phyloP scores from a whole-genome alignment of 2,797 vertebrate genomes.

The Chaunax sp. region DNA sequence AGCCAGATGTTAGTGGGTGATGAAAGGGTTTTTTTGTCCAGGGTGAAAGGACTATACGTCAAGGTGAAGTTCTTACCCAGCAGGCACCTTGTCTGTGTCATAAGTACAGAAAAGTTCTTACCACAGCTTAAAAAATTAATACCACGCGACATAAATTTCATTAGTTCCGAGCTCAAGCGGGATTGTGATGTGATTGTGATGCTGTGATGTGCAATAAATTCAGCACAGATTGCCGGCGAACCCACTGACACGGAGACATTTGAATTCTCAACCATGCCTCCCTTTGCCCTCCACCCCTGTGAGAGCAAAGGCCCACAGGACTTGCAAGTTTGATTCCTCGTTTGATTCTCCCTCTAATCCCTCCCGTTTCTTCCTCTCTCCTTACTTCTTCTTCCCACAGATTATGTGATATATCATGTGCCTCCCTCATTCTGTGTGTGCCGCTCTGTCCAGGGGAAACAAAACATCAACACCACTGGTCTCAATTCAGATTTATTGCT shows the following conservation, averaged over 20 bases:
- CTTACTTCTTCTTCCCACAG: constrained; percentile 41
- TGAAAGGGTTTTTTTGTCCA: neutral
- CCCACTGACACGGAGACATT: constrained; percentile 35
- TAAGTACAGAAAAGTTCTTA: neutral
- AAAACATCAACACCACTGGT: constrained; percentile 26
- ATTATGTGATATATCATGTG: constrained; percentile 49
- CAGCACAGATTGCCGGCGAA: constrained; percentile 33
- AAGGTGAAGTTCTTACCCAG: constrained; percentile 3
- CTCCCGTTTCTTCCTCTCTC: constrained; percentile 25
- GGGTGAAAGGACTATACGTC: neutral
- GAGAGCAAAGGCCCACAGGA: constrained; percentile 26
- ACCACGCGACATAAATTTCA: constrained; percentile 15
- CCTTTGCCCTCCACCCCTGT: constrained; percentile 31
- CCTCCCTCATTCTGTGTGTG: neutral
- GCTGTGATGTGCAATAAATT: constrained; percentile 23
- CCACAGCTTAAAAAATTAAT: constrained; percentile 17
- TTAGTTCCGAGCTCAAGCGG: constrained; percentile 2
- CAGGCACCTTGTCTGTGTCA: constrained; percentile 13
- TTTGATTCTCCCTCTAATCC: constrained; percentile 25
- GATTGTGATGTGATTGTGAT: too few relatives aligned
- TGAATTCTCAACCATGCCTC: constrained; percentile 49
- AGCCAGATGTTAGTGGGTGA: neutral
- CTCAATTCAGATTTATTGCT: constrained; percentile 6
- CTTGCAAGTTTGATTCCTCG: constrained; percentile 41
- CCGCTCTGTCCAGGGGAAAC: constrained; percentile 27